Conservation (phyloP, 2,797 vertebrate species). For the Oreortyx pictus region DNA sequence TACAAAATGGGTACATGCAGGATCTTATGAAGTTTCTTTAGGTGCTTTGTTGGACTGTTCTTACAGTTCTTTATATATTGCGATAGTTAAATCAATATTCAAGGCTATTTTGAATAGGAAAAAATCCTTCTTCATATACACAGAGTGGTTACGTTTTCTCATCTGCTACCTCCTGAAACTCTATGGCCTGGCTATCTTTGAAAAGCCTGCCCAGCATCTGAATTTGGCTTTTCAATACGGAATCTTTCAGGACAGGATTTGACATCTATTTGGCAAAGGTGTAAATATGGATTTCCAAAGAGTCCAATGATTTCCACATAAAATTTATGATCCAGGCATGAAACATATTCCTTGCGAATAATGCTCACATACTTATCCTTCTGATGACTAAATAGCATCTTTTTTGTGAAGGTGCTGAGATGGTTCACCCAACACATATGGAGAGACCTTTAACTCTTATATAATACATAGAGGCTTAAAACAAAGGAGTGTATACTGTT, state of each 20-base stretch:
- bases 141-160: neutral
- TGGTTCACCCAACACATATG: neutral
- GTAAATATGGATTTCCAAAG: neutral
- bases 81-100: accelerated
- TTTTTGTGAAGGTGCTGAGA: neutral
- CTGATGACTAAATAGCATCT: neutral
- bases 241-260: neutral
- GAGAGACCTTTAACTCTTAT: neutral
- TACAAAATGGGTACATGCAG: neutral
- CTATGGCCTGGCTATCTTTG: neutral
- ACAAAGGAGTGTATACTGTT: neutral
- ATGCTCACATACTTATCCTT: neutral
- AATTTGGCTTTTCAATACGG: neutral
- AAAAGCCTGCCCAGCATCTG: neutral
- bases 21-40: neutral
- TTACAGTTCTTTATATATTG: neutral
- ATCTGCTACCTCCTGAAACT: neutral
- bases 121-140: neutral
- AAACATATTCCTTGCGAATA: accelerated
- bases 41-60: neutral
- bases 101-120: neutral
- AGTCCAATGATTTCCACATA: neutral
- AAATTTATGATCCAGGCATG: neutral
- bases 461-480: neutral
- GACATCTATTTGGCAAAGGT: neutral